Conservation (phyloP, 2,888 invertebrate species). For the Chrysolina americana region DNA sequence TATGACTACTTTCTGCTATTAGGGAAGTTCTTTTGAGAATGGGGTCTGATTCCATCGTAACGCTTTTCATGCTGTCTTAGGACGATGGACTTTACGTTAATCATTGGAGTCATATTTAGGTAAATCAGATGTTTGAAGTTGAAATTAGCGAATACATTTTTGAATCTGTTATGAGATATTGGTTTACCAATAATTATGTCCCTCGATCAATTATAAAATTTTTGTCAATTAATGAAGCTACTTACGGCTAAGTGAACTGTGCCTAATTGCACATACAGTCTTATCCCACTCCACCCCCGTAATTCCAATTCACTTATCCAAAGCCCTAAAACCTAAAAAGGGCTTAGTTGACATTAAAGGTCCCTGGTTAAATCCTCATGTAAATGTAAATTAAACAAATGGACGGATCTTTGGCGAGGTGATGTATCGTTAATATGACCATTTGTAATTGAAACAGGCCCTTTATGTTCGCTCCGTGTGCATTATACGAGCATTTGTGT, state of each 20-base stretch:
- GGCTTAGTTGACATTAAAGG: constrained; percentile 33
- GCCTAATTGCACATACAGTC: not conserved
- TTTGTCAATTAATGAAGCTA: not conserved
- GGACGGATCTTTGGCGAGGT: constrained; percentile 52
- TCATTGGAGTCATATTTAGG: no score
- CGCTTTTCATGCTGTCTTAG: no score
- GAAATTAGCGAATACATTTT: no score
- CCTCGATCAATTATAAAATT: not conserved
- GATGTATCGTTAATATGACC: constrained; percentile 63
- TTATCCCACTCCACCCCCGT: not conserved
- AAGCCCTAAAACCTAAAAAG: constrained; percentile 37
- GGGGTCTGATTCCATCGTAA: no score
- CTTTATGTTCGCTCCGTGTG: constrained; percentile 55
- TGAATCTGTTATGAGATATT: no score
- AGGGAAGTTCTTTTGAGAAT: no score
- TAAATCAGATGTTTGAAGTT: no score
- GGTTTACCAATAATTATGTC: no score
- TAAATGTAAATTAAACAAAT: constrained; percentile 55
- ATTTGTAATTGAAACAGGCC: constrained; percentile 66
- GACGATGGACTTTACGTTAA: no score
- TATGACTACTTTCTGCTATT: no score
- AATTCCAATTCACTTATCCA: constrained; percentile 14
- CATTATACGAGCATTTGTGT: constrained; percentile 53
- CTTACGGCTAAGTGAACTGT: not conserved
- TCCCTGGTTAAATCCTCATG: constrained; percentile 51